A percentile compares a stretch with the other conserved stretches of the same genome.
Conservation (phyloP, 2,797 vertebrate genomes). For the Petrocephalus schoutedeni region DNA sequence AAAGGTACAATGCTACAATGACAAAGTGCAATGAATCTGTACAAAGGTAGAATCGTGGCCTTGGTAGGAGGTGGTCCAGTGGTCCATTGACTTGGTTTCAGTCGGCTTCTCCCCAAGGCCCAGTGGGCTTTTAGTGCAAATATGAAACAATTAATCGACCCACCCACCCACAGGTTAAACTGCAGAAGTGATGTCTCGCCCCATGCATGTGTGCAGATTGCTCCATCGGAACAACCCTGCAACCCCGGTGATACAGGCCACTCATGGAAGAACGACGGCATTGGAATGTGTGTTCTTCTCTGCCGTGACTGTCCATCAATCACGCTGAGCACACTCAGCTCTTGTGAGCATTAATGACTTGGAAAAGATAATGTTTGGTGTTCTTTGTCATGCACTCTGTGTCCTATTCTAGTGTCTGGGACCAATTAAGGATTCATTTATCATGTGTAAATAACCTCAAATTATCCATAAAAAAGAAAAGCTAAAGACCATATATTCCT, state of each 20-base stretch:
- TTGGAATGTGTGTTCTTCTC: not conserved
- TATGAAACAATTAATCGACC: not conserved
- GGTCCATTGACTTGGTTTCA: not conserved
- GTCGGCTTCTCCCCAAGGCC: not conserved
- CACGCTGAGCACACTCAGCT: not conserved
- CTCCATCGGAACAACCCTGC: not conserved
- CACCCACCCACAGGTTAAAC: not conserved
- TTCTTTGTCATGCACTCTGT: conserved; percentile 44
- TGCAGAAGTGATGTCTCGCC: not conserved
- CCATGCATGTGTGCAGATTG: not conserved
- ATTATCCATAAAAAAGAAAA: conserved; percentile 66
- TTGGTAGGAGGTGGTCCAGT: not conserved
- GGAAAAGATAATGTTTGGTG: conserved; percentile 34
- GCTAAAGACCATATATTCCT: conserved; percentile 50
- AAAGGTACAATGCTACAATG: not conserved
- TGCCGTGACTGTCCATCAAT: not conserved
- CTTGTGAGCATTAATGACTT: not conserved
- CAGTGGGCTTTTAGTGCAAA: not conserved
- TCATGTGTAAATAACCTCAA: conserved; percentile 69
- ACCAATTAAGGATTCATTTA: conserved; percentile 60
- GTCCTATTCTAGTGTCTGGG: conserved; percentile 43
- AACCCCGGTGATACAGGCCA: not conserved
- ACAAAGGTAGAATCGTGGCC: not conserved
- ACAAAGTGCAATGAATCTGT: not conserved
- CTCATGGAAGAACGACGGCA: not conserved